These are phyloP conservation scores for Poeciliopsis retropinna DNA, from an alignment of 2,113 vertebrate genomes.

Conservation along the genomic window DNA sequence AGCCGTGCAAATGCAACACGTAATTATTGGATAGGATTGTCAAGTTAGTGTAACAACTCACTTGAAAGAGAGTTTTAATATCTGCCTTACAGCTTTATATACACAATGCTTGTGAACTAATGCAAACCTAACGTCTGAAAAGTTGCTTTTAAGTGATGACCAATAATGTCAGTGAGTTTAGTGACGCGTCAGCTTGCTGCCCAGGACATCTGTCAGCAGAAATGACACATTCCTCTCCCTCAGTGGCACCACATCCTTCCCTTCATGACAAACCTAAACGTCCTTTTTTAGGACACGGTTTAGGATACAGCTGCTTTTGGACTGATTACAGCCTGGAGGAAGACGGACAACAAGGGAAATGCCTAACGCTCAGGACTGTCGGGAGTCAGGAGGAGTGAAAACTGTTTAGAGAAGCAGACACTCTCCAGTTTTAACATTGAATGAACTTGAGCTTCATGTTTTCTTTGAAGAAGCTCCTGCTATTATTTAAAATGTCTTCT, in stretches of 20 bases:
- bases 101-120: neutral
- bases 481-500: constrained; percentile 27
- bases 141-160: neutral
- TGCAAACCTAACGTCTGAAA: neutral
- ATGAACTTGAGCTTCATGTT: constrained; percentile 4
- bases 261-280: constrained; percentile 41
- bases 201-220: constrained; percentile 72
- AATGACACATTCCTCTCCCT: constrained; percentile 63
- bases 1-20: too few relatives aligned
- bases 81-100: neutral
- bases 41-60: neutral
- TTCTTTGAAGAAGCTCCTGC: neutral
- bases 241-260: constrained; percentile 74
- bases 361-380: constrained; percentile 34
- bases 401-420: constrained; percentile 21
- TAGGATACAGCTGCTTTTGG: constrained; percentile 58
- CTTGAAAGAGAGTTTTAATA: neutral
- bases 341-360: constrained; percentile 53
- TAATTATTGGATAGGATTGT: neutral
- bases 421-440: constrained; percentile 5
- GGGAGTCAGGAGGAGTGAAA: neutral
- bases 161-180: constrained; percentile 11
- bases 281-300: constrained; percentile 52
- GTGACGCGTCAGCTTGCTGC: constrained; percentile 48
- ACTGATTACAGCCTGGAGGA: constrained; percentile 64